Evolutionary conservation across 2,113 vertebrate genomes (phyloP), one percentile per base, ranked within the genome.

Genomic region (Hemicordylus capensis): DNA sequence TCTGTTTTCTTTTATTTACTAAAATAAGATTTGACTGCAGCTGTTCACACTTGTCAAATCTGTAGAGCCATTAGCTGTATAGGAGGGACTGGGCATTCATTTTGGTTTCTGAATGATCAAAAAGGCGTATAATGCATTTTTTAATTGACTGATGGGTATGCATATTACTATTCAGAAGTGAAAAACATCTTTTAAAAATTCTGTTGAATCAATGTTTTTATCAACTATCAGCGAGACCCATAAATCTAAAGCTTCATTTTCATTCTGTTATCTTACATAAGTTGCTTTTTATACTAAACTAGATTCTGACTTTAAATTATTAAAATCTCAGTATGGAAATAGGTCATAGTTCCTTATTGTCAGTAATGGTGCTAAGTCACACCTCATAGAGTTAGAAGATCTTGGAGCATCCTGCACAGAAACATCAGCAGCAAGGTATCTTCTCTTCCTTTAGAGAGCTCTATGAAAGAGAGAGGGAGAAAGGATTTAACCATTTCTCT

Each of bases 61-160:
- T 0, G 72, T 83, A 87, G 44, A 86, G 67, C 48, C 77, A 72
- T 37, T 0, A 3, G 0, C 76, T 89, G 81, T 88, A 51, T 46
- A 70, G 86, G 63, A 42, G 44, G 76, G 19, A 69, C 63, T 42
- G 77, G 77, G 80, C 51, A 67, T 76, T 6, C 0, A 6, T 17
- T 2, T 34, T 82, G 76, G 37, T 80, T 85, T 84, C 58, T 86
- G 67, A 69, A 73, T 92, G 80, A 69, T 80, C 51, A 69, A 69
- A 67, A 80, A 89, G 70, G 76, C 84, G 84, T 24, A 31, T 77
- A 63, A 24, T 63, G 37, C 14, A 37, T 42, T 84, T 84, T 59
- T 26, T 67, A 67, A 90, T 56, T 87, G 82, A 90, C 67, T 76
- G 81, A 83, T 90, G 78, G 85, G 83, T 83, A 83, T 90, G 84